phyloP scores from a whole-genome alignment of 2,113 vertebrate genomes.

The Sturnira hondurensis region DNA sequence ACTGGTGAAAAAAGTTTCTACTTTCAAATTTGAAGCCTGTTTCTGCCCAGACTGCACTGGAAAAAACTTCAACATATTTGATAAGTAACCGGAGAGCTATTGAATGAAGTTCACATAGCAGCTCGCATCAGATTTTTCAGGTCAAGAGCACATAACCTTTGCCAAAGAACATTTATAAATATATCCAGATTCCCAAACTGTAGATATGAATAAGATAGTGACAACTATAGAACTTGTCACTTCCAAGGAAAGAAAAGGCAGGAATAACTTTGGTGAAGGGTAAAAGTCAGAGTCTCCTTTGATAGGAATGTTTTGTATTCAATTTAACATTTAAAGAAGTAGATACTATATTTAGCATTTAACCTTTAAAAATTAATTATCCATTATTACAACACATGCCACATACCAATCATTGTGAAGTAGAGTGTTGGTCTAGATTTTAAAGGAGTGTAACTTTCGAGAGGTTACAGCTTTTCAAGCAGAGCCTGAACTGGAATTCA shows the following conservation, averaged over 20 bases:
- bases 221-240: constrained; percentile 30
- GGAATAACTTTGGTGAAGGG: not conserved
- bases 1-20: constrained; percentile 3
- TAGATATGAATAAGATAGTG: constrained; percentile 35
- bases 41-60: constrained; percentile 14
- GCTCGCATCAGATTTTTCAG: constrained; percentile 19
- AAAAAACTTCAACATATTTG: not conserved
- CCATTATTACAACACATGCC: not conserved
- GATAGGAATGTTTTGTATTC: constrained; percentile 16
- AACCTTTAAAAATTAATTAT: constrained; percentile 30
- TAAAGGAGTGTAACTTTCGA: not conserved
- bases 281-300: constrained; percentile 4
- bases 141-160: constrained; percentile 20
- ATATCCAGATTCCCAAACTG: constrained; percentile 22
- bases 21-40: constrained; percentile 32
- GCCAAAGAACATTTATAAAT: constrained; percentile 46
- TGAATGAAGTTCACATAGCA: constrained; percentile 11
- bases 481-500: constrained; percentile 18
- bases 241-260: constrained; percentile 39
- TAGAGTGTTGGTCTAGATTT: constrained; percentile 4
- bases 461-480: constrained; percentile 15
- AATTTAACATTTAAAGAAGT: constrained; percentile 44
- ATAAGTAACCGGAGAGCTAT: not conserved
- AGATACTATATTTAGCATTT: constrained; percentile 36
- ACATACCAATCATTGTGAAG: not conserved